These are phyloP conservation scores for Aphelenchoides avenae DNA, from an alignment of 1,140 invertebrate genomes.

Conservation along the genomic window DNA sequence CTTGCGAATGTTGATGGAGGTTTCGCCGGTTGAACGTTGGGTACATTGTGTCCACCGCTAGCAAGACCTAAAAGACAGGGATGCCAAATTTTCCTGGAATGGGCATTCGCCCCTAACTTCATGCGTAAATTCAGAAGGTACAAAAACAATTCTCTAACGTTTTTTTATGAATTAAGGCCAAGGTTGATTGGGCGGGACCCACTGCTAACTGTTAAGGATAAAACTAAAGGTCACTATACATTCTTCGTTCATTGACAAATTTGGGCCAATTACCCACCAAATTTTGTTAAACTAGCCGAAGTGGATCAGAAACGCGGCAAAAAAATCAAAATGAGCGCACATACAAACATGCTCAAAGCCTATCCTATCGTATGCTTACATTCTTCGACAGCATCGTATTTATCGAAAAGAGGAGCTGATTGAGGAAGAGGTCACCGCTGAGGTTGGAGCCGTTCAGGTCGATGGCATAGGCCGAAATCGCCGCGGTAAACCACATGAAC, in stretches of 20 bases:
- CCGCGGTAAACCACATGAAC: slow-evolving; percentile 37
- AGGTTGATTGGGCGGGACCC: too few species aligned
- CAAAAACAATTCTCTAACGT: neutral
- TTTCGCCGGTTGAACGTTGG: slow-evolving; percentile 42
- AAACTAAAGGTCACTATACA: slow-evolving; percentile 10
- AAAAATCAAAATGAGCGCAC: too few species aligned
- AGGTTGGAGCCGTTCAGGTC: slow-evolving; percentile 45
- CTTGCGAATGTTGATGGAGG: slow-evolving; percentile 43
- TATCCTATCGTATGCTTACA: too few species aligned
- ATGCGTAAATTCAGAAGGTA: neutral
- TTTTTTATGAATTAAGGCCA: slow-evolving; percentile 1
- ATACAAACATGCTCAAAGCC: too few species aligned
- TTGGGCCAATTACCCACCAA: neutral
- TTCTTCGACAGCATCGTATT: slow-evolving; percentile 47
- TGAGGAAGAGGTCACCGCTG: slow-evolving; percentile 45
- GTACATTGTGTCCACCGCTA: slow-evolving; percentile 24
- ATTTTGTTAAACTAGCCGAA: neutral
- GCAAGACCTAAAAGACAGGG: slow-evolving; percentile 21
- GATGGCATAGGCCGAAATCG: slow-evolving; percentile 48
- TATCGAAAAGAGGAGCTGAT: slow-evolving; percentile 50
- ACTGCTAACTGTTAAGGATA: too few species aligned
- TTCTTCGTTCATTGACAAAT: neutral
- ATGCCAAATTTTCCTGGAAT: too few species aligned
- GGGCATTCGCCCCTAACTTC: too few species aligned
- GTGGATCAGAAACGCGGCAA: too few species aligned